A percentile compares a stretch with the other conserved stretches of the same genome.
Evolutionary conservation across 2,888 invertebrate genomes (phyloP).

Genomic region (Drosophila peninsularis): DNA sequence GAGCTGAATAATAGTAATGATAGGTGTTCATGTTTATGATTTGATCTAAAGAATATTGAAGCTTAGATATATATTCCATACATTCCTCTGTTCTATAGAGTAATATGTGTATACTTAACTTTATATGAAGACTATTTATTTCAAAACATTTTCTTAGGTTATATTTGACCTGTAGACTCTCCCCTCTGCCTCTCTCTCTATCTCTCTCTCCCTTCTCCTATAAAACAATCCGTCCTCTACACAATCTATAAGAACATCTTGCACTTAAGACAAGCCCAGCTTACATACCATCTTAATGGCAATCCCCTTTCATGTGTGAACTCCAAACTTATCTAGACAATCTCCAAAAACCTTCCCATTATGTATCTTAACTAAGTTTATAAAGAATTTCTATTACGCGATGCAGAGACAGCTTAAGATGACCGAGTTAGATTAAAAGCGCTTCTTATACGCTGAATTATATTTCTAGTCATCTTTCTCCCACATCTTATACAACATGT

Average conservation of each 20-base stretch:
- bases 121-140: neutral
- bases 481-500: neutral
- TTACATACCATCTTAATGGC: neutral
- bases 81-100: too few species aligned
- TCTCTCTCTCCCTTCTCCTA: neutral
- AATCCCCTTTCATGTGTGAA: neutral
- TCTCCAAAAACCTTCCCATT: neutral
- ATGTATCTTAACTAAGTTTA: neutral
- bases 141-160: neutral
- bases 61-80: too few species aligned
- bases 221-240: neutral
- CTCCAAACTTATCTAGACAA: neutral
- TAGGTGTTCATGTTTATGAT: neutral
- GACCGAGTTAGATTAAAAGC: slow-evolving; percentile 12
- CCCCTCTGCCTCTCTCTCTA: neutral
- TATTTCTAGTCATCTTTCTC: slow-evolving; percentile 15
- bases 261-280: neutral
- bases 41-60: neutral
- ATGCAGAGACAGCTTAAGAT: slow-evolving; percentile 14
- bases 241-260: neutral
- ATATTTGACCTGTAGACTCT: neutral
- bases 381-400: neutral
- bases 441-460: slow-evolving; percentile 5
- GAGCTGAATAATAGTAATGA: neutral
- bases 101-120: too few species aligned